Evolutionary conservation across 35 echinoderm and acorn worm genomes (phyloP).

Genomic region (Holothuria glaberrima): DNA sequence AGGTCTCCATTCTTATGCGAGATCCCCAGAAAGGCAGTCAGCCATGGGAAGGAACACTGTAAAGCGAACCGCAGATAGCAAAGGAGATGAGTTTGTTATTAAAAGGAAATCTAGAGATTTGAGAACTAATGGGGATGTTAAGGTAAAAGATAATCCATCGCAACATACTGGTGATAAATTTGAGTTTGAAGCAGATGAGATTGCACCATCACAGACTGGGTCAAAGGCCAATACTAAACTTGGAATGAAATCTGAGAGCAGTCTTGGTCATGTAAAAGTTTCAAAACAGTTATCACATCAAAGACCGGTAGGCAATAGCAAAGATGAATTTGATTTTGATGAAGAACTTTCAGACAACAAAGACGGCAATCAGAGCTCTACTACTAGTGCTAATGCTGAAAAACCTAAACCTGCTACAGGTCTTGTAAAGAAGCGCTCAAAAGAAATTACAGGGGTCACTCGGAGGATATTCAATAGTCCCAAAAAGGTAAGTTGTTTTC

Average conservation of each 20-base stretch:
- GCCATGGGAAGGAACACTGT: not conserved
- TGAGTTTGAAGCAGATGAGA: constrained; percentile 15
- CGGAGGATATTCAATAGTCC: constrained; percentile 62
- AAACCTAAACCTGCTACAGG: not conserved
- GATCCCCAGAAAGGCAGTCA: constrained; percentile 1
- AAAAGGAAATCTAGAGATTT: constrained; percentile 56
- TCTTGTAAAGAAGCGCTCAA: constrained; percentile 42
- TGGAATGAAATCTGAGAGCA: not conserved
- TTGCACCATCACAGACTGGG: not conserved
- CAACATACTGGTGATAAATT: not conserved
- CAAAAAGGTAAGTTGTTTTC: constrained; percentile 40
- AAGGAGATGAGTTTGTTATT: constrained; percentile 10
- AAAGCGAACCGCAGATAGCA: constrained; percentile 2
- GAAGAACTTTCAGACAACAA: constrained; percentile 2
- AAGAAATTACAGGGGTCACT: constrained; percentile 32
- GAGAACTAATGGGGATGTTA: constrained; percentile 30
- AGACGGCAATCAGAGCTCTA: not conserved
- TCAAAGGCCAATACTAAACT: not conserved
- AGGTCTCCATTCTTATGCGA: not conserved
- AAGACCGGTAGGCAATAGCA: not conserved
- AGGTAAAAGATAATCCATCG: not conserved
- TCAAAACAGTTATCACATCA: not conserved
- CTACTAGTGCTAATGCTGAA: not conserved
- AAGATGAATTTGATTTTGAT: constrained; percentile 56
- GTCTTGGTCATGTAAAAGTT: not conserved